Evolutionary conservation across 37 sponge, comb jelly and placozoan species (phyloP).

Genomic region (Ephydatia muelleri): DNA sequence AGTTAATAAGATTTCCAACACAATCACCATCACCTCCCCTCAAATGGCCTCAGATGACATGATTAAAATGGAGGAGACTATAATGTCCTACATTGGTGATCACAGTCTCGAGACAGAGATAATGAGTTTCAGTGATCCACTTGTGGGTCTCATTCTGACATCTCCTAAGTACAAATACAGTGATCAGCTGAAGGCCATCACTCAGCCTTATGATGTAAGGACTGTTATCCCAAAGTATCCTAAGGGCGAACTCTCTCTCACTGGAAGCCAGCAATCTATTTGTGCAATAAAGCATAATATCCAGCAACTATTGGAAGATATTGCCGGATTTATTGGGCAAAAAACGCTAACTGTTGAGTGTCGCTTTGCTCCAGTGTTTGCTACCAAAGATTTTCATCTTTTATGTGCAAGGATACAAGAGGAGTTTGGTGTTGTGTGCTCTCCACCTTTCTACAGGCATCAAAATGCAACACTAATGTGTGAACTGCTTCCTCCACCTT

Average conservation of each 20-base stretch:
- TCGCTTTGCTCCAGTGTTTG: not conserved
- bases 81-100: constrained; percentile 30
- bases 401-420: constrained; percentile 14
- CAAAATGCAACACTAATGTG: constrained; percentile 12
- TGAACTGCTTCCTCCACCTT: not conserved
- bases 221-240: not conserved
- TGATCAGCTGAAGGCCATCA: not conserved
- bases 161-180: not conserved
- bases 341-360: not conserved
- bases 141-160: constrained; percentile 30
- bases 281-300: too few relatives aligned
- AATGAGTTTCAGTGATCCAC: constrained; percentile 25
- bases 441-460: constrained; percentile 1
- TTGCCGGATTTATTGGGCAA: constrained; percentile 23
- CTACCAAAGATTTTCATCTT: constrained; percentile 27
- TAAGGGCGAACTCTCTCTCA: not conserved
- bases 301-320: not conserved
- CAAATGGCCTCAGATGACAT: constrained; percentile 19
- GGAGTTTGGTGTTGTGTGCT: constrained; percentile 24
- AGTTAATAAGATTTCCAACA: constrained; percentile 5
- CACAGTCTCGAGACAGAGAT: not conserved
- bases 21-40: constrained; percentile 26
- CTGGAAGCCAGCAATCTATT: not conserved
- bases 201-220: not conserved
- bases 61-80: constrained; percentile 28